Conservation (phyloP, 2,797 vertebrate genomes). For the Smutsia temminckii region DNA sequence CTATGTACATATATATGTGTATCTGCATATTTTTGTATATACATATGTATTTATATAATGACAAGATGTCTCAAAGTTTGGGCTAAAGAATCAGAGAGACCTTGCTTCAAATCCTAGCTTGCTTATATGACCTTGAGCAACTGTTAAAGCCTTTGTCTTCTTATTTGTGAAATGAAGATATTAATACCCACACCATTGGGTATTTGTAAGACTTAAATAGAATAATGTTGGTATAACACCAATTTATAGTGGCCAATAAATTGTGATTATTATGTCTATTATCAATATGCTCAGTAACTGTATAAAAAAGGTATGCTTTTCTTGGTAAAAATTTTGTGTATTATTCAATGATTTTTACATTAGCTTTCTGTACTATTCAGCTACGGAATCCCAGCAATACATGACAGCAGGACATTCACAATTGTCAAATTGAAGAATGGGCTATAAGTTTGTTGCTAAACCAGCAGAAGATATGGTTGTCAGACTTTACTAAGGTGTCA, state of each 20-base stretch:
- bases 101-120: not conserved
- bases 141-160: not conserved
- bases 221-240: not conserved
- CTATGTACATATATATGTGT: not conserved
- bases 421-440: conserved; percentile 34
- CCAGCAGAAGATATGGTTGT: conserved; percentile 22
- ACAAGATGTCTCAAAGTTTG: not conserved
- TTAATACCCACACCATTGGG: not conserved
- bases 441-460: conserved; percentile 41
- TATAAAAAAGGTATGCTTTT: not conserved
- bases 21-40: not conserved
- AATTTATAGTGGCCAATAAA: not conserved
- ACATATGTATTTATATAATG: not conserved
- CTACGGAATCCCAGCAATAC: conserved; percentile 20
- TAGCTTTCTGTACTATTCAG: not conserved
- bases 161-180: not conserved
- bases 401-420: not conserved
- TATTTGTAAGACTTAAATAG: not conserved
- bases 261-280: not conserved
- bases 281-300: not conserved
- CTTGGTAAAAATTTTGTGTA: not conserved
- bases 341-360: conserved; percentile 2
- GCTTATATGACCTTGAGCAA: not conserved
- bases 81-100: not conserved
- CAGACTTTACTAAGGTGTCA: conserved; percentile 14